These are phyloP conservation scores for Monarcha castaneiventris DNA, from an alignment of 2,113 vertebrate genomes.

Conservation along the genomic window DNA sequence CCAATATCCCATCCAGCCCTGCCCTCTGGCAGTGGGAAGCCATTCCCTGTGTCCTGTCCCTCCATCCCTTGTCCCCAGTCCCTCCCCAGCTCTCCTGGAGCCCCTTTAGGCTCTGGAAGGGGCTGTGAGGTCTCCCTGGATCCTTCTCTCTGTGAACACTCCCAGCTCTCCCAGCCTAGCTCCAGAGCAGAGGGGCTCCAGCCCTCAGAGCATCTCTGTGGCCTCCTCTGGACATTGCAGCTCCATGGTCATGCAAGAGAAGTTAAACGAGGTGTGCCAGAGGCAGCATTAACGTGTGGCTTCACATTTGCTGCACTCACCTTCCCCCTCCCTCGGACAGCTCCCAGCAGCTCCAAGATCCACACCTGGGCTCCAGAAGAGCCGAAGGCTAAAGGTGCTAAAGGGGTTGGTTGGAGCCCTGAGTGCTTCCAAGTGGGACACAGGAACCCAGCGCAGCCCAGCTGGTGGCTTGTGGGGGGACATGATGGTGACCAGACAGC, in stretches of 20 bases:
- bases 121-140: not conserved
- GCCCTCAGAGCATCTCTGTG: accelerated
- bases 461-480: not conserved
- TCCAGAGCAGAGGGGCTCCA: not conserved
- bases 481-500: not conserved
- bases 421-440: not conserved
- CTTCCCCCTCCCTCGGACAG: not conserved
- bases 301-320: not conserved
- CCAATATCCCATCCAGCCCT: not conserved
- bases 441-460: not conserved
- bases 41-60: not conserved
- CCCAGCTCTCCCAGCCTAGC: not conserved
- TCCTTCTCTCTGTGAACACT: not conserved
- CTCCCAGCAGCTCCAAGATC: not conserved
- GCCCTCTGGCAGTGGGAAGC: not conserved
- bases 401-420: not conserved
- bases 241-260: not conserved
- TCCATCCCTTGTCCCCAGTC: not conserved
- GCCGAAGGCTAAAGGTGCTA: too few species aligned
- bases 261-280: not conserved
- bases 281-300: not conserved
- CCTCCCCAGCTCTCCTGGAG: not conserved
- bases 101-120: accelerated
- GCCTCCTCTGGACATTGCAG: not conserved
- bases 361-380: not conserved